Conservation (phyloP, 2,888 invertebrate species). For the Tiliacea aurago region DNA sequence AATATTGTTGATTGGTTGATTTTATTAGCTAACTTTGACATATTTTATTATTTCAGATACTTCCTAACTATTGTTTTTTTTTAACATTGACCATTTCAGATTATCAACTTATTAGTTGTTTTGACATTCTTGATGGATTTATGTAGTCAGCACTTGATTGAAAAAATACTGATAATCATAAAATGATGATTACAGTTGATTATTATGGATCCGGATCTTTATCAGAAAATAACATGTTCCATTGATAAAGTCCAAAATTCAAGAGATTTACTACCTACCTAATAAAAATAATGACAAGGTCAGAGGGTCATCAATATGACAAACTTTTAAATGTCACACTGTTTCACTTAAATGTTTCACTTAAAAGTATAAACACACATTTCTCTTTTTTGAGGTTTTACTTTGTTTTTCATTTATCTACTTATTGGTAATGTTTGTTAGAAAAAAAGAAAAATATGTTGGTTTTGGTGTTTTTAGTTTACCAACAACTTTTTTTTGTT, state of each 20-base stretch:
- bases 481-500: no score
- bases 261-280: neutral
- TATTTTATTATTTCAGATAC: neutral
- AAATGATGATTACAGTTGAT: conserved; percentile 14
- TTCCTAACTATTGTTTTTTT: neutral
- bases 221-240: conserved; percentile 1
- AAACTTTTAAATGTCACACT: no score
- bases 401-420: neutral
- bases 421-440: neutral
- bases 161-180: conserved; percentile 16
- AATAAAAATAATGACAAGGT: conserved; percentile 11
- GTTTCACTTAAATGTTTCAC: no score
- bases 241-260: conserved; percentile 1
- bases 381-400: neutral
- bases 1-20: conserved; percentile 7
- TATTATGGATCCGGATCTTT: conserved; percentile 16
- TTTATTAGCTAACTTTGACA: neutral
- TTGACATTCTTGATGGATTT: neutral
- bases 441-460: neutral
- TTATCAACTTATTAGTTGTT: neutral
- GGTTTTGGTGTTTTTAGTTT: neutral
- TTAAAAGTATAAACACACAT: neutral
- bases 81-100: neutral
- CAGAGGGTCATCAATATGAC: neutral
- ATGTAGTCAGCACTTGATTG: neutral